Evolutionary conservation across 1,140 invertebrate genomes (phyloP), one percentile per base, ranked within the genome.

Genomic region (Listronotus oregonensis): DNA sequence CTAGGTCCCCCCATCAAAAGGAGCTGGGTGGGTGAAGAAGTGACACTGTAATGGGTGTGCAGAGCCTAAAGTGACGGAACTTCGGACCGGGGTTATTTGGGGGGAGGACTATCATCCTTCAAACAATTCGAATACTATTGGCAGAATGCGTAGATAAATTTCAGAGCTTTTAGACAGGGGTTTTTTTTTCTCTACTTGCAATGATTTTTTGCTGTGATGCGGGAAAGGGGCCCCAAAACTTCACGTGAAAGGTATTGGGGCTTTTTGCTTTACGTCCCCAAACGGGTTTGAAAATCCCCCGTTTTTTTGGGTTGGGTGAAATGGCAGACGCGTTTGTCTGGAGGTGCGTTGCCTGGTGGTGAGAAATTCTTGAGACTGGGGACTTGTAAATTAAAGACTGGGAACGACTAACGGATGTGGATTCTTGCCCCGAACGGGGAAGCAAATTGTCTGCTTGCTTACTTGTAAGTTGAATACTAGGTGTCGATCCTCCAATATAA

Each of bases 251-350:
- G 56, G 49, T n/a, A 34, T 63, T 1, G 69, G 56, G 4, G 67
- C 50, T 65, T 34, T 71, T 74, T 4, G 58, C 46, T 37, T 63
- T 66, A 9, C 71, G 67, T 1, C n/a, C n/a, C 70, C 67, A 31
- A 90, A 89, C 0, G 89, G 72, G 71, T 89, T 89, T 1, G 86
- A 90, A 87, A n/a, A 89, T 78, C n/a, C 83, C 83, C 1, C 84
- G 82, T 67, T 87, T 89, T 62, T 84, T 81, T 27, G 84, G 81
- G 39, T 85, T 82, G 0, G 84, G 79, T 27, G 83, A 55, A 6
- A 84, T 81, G 21, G 56, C 42, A 37, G 70, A 78, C 60, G 77
- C 77, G 12, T 44, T 68, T 42, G 80, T 75, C 74, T 44, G 83
- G 74, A 3, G 82, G 79, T 69, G 69, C 75, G 72, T 84, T 77